phyloP scores from a whole-genome alignment of 2,888 invertebrate genomes.

The Yponomeuta sedellus region DNA sequence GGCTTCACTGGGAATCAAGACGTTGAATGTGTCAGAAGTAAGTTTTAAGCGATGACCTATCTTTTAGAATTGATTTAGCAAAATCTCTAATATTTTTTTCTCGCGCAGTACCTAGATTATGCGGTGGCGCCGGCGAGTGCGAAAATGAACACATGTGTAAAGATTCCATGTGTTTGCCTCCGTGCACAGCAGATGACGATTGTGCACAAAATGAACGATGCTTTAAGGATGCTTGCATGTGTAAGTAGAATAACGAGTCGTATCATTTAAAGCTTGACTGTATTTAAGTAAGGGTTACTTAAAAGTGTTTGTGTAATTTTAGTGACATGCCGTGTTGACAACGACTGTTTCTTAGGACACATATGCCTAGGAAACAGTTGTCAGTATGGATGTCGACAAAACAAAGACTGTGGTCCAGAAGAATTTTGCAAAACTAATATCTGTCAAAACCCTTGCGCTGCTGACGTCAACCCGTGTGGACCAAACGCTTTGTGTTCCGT shows the following conservation, averaged over 20 bases:
- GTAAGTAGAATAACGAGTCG: conserved; percentile 66
- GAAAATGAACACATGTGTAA: conserved; percentile 83
- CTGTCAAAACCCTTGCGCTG: conserved; percentile 85
- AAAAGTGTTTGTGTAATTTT: conserved; percentile 20
- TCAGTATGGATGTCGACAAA: conserved; percentile 88
- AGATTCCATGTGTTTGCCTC: conserved; percentile 88
- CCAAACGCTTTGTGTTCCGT: conserved; percentile 89
- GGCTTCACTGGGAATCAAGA: conserved; percentile 91
- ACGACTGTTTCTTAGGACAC: conserved; percentile 94
- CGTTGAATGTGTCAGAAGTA: conserved; percentile 89
- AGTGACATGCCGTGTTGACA: conserved; percentile 92
- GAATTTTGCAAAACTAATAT: conserved; percentile 89
- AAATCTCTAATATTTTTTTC: not conserved
- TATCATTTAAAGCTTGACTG: not conserved
- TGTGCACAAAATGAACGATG: conserved; percentile 95
- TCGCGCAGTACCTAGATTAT: conserved; percentile 84
- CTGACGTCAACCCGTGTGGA: conserved; percentile 84
- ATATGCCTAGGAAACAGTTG: conserved; percentile 92
- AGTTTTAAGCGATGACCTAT: conserved; percentile 38
- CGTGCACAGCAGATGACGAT: conserved; percentile 84
- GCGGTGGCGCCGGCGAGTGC: conserved; percentile 83
- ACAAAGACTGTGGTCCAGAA: conserved; percentile 91
- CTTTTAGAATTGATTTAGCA: not conserved
- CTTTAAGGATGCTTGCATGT: conserved; percentile 85
- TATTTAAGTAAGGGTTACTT: not conserved